Conservation (phyloP, 2,797 vertebrate genomes). For the Hydrophis major region DNA sequence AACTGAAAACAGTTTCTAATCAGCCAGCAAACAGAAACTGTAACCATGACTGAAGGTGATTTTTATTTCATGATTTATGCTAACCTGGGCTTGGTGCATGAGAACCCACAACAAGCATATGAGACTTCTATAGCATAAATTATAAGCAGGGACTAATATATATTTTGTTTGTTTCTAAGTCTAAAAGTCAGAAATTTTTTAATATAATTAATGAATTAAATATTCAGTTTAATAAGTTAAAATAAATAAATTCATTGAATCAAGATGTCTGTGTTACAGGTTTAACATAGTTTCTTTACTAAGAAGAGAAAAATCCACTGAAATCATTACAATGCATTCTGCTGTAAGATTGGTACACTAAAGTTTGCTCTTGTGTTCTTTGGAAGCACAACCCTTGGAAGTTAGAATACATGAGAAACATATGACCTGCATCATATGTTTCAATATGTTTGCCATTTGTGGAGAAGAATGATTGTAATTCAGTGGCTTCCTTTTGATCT, state of each 20-base stretch:
- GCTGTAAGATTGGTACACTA: conserved; percentile 12
- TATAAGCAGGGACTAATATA: neutral
- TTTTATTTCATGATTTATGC: neutral
- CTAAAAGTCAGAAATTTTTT: neutral
- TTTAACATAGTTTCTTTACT: rapidly evolving
- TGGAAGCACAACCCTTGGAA: neutral
- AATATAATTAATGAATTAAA: neutral
- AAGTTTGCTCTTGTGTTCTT: neutral
- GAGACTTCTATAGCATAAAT: neutral
- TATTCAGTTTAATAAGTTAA: neutral
- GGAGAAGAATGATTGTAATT: conserved; percentile 31
- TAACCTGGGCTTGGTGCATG: neutral
- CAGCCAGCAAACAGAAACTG: neutral
- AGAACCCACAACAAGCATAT: neutral
- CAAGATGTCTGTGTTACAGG: neutral
- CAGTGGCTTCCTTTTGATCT: conserved; percentile 34
- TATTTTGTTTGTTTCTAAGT: neutral
- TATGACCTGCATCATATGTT: neutral
- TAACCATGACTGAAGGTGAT: neutral
- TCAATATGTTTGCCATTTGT: neutral
- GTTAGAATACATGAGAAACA: conserved; percentile 18
- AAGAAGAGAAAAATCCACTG: neutral
- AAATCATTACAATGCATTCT: conserved; percentile 6
- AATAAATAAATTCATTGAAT: neutral
- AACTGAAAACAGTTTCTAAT: neutral